These are phyloP conservation scores for Balaeniceps rex DNA, from an alignment of 2,113 vertebrate genomes.

Conservation along the genomic window DNA sequence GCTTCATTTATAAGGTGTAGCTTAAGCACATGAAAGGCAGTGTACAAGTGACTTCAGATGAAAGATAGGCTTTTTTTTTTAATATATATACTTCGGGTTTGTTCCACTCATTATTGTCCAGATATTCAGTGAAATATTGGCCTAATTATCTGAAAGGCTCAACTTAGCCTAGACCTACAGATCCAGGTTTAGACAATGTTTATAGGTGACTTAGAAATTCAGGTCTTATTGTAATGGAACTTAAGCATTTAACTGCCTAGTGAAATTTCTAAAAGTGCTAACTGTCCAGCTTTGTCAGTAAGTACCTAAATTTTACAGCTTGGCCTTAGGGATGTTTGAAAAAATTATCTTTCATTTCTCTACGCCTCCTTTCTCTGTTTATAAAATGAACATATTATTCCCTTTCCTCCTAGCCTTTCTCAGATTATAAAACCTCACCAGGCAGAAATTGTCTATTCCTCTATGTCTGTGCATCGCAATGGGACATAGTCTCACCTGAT, in stretches of 20 bases:
- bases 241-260: not conserved
- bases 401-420: not conserved
- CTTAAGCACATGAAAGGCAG: not conserved
- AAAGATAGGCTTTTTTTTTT: not conserved
- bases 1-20: not conserved
- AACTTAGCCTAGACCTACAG: not conserved
- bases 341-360: not conserved
- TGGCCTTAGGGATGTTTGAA: not conserved
- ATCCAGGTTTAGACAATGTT: not conserved
- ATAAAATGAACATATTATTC: not conserved
- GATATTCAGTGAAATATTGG: not conserved
- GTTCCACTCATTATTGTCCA: not conserved
- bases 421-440: not conserved
- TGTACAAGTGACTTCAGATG: not conserved
- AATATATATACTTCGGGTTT: not conserved
- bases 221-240: not conserved
- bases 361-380: not conserved
- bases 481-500: not conserved
- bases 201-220: not conserved
- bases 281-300: not conserved
- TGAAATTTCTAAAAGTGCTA: not conserved
- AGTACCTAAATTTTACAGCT: not conserved
- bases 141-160: not conserved
- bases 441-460: not conserved
- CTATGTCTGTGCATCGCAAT: not conserved